Conservation (phyloP, 2,113 vertebrate species). For the Pungitius pungitius region DNA sequence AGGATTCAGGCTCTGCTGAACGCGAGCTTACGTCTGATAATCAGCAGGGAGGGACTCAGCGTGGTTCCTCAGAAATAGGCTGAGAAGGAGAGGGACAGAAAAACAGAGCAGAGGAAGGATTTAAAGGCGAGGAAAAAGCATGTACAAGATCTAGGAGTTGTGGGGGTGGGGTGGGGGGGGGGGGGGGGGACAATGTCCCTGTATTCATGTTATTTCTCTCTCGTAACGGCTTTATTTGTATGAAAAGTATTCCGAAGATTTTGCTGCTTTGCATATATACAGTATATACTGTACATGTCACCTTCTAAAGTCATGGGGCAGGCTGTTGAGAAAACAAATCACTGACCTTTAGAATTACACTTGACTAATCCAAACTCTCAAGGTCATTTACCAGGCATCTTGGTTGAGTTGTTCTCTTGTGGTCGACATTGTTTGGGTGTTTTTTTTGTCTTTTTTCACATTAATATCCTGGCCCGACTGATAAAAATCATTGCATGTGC, state of each 20-base stretch:
- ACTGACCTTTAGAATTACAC: constrained; percentile 23
- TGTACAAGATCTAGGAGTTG: constrained; percentile 24
- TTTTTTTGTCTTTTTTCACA: constrained; percentile 40
- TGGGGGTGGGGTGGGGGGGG: constrained; percentile 15
- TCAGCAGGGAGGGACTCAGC: constrained; percentile 74
- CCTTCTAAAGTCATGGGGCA: constrained; percentile 37
- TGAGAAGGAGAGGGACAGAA: constrained; percentile 32
- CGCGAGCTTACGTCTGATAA: constrained; percentile 75
- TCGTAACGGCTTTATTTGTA: constrained; percentile 43
- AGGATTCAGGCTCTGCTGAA: constrained; percentile 78
- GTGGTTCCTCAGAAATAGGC: constrained; percentile 48
- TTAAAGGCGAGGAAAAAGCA: constrained; percentile 40
- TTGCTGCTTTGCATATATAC: constrained; percentile 57
- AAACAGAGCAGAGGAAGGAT: constrained; percentile 52
- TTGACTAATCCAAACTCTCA: constrained; percentile 35
- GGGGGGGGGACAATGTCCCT: constrained; percentile 30
- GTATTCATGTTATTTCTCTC: constrained; percentile 56
- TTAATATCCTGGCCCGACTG: constrained; percentile 36
- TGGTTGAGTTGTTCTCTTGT: background rate
- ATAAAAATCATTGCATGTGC: constrained; percentile 52
- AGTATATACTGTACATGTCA: too few species aligned
- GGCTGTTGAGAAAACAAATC: constrained; percentile 44
- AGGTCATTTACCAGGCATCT: constrained; percentile 26
- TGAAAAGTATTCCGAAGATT: constrained; percentile 55
- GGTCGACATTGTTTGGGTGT: constrained; percentile 28